phyloP scores from a whole-genome alignment of 92 coral and sea anemone species.

The Porites divaricata region DNA sequence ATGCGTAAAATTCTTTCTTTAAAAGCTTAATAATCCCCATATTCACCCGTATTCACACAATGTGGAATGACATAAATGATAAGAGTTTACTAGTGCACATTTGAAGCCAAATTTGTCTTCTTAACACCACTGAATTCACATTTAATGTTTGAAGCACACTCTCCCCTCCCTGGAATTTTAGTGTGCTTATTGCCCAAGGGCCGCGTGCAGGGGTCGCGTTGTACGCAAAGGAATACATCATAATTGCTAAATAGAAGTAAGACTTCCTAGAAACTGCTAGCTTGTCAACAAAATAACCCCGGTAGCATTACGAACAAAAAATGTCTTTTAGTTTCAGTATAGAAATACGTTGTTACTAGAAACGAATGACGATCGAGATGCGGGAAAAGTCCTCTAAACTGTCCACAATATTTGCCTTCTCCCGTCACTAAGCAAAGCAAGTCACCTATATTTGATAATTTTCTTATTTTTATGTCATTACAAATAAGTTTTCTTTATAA shows the following conservation, averaged over 20 bases:
- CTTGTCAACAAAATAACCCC: constrained; percentile 1
- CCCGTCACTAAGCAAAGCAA: not conserved
- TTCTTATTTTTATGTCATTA: no score
- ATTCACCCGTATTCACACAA: not conserved
- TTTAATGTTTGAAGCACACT: not conserved
- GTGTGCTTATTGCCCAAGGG: not conserved
- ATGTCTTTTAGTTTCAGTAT: constrained; percentile 33
- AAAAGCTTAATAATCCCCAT: no score
- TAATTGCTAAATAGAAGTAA: constrained; percentile 13
- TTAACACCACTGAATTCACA: not conserved
- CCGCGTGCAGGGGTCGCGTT: not conserved
- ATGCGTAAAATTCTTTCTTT: not conserved
- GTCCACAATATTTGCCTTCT: not conserved
- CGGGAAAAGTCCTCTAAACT: not conserved
- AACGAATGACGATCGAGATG: not conserved
- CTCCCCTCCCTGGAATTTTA: constrained; percentile 18
- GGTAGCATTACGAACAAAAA: no score
- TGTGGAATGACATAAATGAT: not conserved
- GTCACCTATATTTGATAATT: not conserved
- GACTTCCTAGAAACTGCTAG: constrained; percentile 45
- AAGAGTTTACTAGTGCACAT: no score
- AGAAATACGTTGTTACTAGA: constrained; percentile 16
- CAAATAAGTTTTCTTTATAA: not conserved
- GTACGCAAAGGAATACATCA: constrained; percentile 17
- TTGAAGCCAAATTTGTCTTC: not conserved